These are phyloP conservation scores for Oscheius sp. DNA, from an alignment of 2,888 invertebrate species.

Conservation along the genomic window DNA sequence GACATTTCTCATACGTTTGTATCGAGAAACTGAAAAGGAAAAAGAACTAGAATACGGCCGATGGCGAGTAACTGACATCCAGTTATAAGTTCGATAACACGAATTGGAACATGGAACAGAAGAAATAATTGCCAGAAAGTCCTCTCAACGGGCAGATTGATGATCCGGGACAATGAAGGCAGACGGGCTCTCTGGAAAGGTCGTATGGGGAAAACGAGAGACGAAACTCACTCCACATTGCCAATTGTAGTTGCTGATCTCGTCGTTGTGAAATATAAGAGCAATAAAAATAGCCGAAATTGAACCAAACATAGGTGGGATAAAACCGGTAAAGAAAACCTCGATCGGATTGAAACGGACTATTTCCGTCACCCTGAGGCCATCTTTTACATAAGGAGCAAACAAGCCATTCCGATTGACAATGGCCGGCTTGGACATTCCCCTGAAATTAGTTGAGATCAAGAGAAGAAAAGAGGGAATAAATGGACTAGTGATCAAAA, in stretches of 20 bases:
- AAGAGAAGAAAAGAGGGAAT: not conserved
- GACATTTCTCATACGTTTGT: constrained; percentile 67
- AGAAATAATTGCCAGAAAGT: constrained; percentile 72
- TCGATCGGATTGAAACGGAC: constrained; percentile 60
- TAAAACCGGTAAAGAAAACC: constrained; percentile 69
- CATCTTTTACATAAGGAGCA: constrained; percentile 59
- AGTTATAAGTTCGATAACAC: constrained; percentile 67
- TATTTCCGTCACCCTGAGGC: constrained; percentile 60
- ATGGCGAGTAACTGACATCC: constrained; percentile 66
- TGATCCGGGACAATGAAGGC: constrained; percentile 71
- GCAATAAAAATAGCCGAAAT: constrained; percentile 69
- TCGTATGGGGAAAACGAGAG: not conserved
- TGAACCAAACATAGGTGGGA: constrained; percentile 71
- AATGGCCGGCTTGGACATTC: constrained; percentile 10
- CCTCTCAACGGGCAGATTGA: constrained; percentile 71
- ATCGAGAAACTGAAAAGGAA: constrained; percentile 64
- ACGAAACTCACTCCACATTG: constrained; percentile 67
- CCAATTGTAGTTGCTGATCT: constrained; percentile 72
- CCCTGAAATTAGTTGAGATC: not conserved
- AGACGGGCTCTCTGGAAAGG: constrained; percentile 66
- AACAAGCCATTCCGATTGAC: constrained; percentile 48
- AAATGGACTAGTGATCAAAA: not conserved
- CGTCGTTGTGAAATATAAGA: constrained; percentile 70
- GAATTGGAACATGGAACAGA: constrained; percentile 71
- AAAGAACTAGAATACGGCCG: not conserved